phyloP scores from a whole-genome alignment of 2,888 invertebrate species.

The Nomada fabriciana region DNA sequence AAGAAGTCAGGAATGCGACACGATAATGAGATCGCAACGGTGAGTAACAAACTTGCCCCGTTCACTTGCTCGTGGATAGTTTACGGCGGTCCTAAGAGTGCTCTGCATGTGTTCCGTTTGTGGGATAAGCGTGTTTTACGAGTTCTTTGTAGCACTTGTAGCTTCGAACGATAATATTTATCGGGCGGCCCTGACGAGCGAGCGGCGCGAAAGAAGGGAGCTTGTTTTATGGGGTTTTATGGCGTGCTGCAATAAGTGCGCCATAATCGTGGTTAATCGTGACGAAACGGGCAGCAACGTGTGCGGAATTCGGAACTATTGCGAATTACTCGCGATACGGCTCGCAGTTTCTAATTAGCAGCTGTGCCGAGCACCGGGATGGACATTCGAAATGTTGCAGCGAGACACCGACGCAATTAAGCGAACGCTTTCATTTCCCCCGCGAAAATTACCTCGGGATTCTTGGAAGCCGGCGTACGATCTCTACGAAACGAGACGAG shows the following conservation, averaged over 20 bases:
- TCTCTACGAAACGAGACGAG: no score
- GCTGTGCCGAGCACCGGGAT: neutral
- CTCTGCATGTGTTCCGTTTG: constrained; percentile 15
- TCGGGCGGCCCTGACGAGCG: no score
- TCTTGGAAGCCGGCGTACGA: constrained; percentile 14
- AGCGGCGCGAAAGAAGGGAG: no score
- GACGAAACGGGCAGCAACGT: no score
- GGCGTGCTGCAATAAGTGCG: neutral
- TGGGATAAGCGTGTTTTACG: constrained; percentile 15
- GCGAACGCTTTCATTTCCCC: constrained; percentile 7
- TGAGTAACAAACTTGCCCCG: constrained; percentile 17
- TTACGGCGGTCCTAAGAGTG: neutral
- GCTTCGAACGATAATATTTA: constrained; percentile 1
- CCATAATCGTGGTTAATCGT: neutral
- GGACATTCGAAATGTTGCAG: neutral
- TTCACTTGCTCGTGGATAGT: neutral
- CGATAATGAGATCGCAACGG: constrained; percentile 38
- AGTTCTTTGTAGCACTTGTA: neutral
- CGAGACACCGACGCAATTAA: neutral
- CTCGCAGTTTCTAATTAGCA: constrained; percentile 6
- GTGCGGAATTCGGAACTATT: no score
- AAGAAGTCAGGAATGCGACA: neutral
- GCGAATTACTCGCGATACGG: neutral
- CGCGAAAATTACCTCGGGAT: constrained; percentile 31
- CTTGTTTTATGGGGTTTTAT: neutral